A percentile compares a stretch with the other conserved stretches of the same genome.
Conservation (phyloP, 2,888 invertebrate genomes). For the Synanthedon myopaeformis region DNA sequence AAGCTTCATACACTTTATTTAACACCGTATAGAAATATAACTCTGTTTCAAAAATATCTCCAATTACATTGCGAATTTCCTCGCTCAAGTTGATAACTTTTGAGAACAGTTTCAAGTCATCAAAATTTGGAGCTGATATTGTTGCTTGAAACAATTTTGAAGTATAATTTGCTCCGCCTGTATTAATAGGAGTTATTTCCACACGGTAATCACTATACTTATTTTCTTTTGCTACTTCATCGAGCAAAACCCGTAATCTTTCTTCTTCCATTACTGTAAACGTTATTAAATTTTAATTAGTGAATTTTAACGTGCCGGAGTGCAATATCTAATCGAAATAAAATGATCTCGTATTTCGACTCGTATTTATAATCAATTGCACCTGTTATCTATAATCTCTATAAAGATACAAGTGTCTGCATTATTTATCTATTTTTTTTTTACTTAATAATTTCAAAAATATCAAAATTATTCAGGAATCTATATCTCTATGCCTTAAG, state of each 20-base stretch:
- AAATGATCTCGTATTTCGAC: too few species aligned
- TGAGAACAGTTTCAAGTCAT: slow-evolving; percentile 25
- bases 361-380: too few species aligned
- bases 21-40: slow-evolving; percentile 2
- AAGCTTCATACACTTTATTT: background rate
- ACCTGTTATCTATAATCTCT: too few species aligned
- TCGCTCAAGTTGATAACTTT: slow-evolving; percentile 33
- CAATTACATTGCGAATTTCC: slow-evolving; percentile 16
- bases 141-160: slow-evolving; percentile 17
- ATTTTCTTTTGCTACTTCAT: slow-evolving; percentile 21
- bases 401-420: too few species aligned
- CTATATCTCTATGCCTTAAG: too few species aligned
- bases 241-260: slow-evolving; percentile 9
- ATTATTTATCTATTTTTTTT: too few species aligned
- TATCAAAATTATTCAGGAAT: too few species aligned
- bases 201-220: slow-evolving; percentile 16
- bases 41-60: slow-evolving; percentile 7
- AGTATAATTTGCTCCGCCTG: slow-evolving; percentile 28
- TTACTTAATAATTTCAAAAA: too few species aligned
- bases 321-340: too few species aligned
- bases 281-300: too few species aligned
- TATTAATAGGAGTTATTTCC: slow-evolving; percentile 13
- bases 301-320: too few species aligned
- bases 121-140: slow-evolving; percentile 9
- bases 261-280: background rate